phyloP scores from a whole-genome alignment of 1,140 invertebrate species.

The Drosophila grimshawi region DNA sequence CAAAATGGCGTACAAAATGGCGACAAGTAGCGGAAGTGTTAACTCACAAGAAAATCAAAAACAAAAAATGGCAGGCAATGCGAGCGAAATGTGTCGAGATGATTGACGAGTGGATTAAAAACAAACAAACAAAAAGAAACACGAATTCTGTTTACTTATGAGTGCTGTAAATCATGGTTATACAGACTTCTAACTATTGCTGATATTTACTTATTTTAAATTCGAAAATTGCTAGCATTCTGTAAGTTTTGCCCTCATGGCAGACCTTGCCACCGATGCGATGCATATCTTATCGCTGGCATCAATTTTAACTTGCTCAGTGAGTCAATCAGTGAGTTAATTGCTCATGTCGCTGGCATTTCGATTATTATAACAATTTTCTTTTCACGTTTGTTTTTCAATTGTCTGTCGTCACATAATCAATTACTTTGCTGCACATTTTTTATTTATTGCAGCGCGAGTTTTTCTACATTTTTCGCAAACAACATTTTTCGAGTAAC shows the following conservation, averaged over 20 bases:
- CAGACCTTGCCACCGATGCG: too few species aligned
- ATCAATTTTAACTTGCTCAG: neutral
- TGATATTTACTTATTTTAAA: neutral
- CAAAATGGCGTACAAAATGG: conserved; percentile 62
- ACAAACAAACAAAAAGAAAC: neutral
- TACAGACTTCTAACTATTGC: neutral
- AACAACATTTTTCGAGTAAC: conserved; percentile 42
- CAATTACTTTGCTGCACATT: conserved; percentile 41
- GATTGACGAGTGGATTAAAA: conserved; percentile 27
- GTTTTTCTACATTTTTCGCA: conserved; percentile 49
- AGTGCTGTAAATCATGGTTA: neutral
- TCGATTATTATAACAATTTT: conserved; percentile 9
- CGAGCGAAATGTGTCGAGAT: conserved; percentile 13
- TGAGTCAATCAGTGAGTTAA: conserved; percentile 27
- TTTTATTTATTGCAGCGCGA: conserved; percentile 8
- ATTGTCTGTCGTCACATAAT: conserved; percentile 39
- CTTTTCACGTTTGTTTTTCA: neutral
- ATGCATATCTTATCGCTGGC: too few species aligned
- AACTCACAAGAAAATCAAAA: conserved; percentile 10
- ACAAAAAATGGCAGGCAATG: neutral
- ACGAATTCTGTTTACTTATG: neutral
- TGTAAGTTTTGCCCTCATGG: too few species aligned
- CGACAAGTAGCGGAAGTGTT: conserved; percentile 41
- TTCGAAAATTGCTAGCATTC: neutral
- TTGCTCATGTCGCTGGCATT: conserved; percentile 21